Base-by-base conservation (phyloP, 2,888 invertebrate species). In the Epinotia demarniana region DNA sequence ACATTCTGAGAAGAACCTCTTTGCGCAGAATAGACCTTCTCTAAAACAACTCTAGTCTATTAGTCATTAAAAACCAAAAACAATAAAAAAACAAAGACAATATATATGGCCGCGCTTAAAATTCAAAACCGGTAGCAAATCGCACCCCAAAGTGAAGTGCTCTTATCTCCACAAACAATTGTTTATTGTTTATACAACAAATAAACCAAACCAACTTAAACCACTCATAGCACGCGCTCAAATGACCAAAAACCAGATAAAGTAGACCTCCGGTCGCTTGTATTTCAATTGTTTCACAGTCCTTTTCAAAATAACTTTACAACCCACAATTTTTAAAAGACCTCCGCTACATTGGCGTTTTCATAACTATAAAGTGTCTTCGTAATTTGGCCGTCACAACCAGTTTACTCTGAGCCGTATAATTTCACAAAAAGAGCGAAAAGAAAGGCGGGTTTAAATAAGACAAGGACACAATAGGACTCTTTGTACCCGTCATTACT, bases 51-150 rank as follows among this genome's bases (percentile, higher is more conserved):
- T 39, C 12, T 33, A 57, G 39, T 49, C 46, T 71, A 71, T 71
- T 55, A 71, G 62, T 62, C 53, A 71, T 62, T 71, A n/a, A 69
- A 60, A 69, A 60, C 60, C 69, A 60, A 46, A 69, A 23, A 69
- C 60, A 60, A 68, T 58, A 68, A 69, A 69, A 53, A 60, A 69
- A 69, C 58, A 69, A 69, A 60, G 58, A 69, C 58, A 69, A 46
- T 46, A 69, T 60, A 69, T 60, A 58, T 46, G 43, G 69, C 16
- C 77, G 71, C 76, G 66, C 69, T 73, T 58, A 73, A 77, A 69
- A 71, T 74, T 58, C 60, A 86, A 85, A 79, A 84, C 85, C 85
- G 73, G 87, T 84, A 86, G 87, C 80, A 79, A 77, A 84, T 81
- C 83, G 81, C 83, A 81, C 82, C 81, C 83, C 81, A 82, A 81